Base-by-base conservation (phyloP, 2,888 invertebrate genomes). In the Hedychridium roseum region DNA sequence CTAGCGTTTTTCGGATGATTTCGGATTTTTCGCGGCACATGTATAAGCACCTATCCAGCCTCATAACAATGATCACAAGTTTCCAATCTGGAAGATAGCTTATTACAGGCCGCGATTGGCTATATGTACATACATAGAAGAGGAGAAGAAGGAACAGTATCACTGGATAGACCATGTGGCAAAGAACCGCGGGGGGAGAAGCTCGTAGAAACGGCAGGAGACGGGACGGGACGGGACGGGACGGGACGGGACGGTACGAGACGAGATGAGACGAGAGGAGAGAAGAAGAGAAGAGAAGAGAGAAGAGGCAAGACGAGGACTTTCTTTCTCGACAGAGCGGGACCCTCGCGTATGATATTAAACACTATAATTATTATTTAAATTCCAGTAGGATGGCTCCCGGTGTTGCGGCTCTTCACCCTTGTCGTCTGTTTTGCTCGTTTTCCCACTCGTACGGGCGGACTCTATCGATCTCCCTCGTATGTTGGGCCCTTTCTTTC, bases 311-410 rank as follows among this genome's bases (percentile, higher is more conserved):
- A 17, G 37, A 30, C 31, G 41, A 34, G 38, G 45, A 36, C 31
- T 36, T n/a, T n/a, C n/a, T n/a, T n/a, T 56, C 62, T 54, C 53
- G 14, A 35, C 51, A 53, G 48, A 53, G 56, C 43, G 43, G 53
- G 47, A 50, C 56, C 51, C 60, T 57, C 56, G 70, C 66, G 69
- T 72, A 74, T 75, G 73, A 74, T 76, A 76, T 75, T 77, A 77
- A 75, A 76, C 71, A 75, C 74, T 74, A 76, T 77, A 75, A 78
- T 76, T 73, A 76, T 76, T 76, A 78, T 78, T 78, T 74, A 78
- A 77, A 78, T 77, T 78, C 74, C 74, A 74, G 74, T 73, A 72
- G 72, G 75, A 75, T 73, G 73, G 76, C 78, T 77, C 73, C 77
- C 71, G 75, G 77, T 76, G 70, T 77, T 78, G 74, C 67, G 65